A percentile compares a stretch with the other conserved stretches of the same genome.
Conservation (phyloP, 2,797 vertebrate genomes). For the Bryconaethiops microstoma region DNA sequence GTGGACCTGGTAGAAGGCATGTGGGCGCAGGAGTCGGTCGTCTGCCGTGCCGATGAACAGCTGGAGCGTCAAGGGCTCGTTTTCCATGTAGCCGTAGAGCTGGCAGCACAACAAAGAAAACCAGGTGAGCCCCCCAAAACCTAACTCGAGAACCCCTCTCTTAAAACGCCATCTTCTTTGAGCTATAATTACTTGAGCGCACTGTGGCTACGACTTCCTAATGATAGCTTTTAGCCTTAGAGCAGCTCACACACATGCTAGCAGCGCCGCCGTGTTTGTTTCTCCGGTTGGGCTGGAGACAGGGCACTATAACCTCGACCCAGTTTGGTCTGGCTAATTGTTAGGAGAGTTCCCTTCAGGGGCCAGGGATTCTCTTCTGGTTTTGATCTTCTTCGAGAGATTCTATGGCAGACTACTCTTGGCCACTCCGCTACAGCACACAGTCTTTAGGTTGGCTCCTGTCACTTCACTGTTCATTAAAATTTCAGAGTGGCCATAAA, state of each 20-base stretch:
- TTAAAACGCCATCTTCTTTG: slow-evolving; percentile 72
- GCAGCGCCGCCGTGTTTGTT: slow-evolving; percentile 54
- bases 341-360: slow-evolving; percentile 35
- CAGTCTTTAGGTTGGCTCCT: slow-evolving; percentile 49
- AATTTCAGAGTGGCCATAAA: slow-evolving; percentile 54
- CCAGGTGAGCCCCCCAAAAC: slow-evolving; percentile 73
- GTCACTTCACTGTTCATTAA: slow-evolving; percentile 64
- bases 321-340: slow-evolving; percentile 26
- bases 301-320: slow-evolving; percentile 40
- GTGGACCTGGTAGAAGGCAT: slow-evolving; percentile 91
- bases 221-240: slow-evolving; percentile 57
- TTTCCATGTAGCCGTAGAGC: slow-evolving; percentile 87
- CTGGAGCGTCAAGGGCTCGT: slow-evolving; percentile 85
- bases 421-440: slow-evolving; percentile 29
- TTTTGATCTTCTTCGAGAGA: slow-evolving; percentile 58
- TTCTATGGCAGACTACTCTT: slow-evolving; percentile 50
- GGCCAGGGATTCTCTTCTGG: slow-evolving; percentile 28
- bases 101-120: slow-evolving; percentile 82
- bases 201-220: slow-evolving; percentile 67
- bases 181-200: slow-evolving; percentile 66
- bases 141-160: slow-evolving; percentile 61
- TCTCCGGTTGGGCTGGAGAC: slow-evolving; percentile 57
- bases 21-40: slow-evolving; percentile 86
- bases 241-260: slow-evolving; percentile 21
- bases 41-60: slow-evolving; percentile 90